Conservation (phyloP, 1,140 invertebrate genomes). For the Polypedilum vanderplanki region DNA sequence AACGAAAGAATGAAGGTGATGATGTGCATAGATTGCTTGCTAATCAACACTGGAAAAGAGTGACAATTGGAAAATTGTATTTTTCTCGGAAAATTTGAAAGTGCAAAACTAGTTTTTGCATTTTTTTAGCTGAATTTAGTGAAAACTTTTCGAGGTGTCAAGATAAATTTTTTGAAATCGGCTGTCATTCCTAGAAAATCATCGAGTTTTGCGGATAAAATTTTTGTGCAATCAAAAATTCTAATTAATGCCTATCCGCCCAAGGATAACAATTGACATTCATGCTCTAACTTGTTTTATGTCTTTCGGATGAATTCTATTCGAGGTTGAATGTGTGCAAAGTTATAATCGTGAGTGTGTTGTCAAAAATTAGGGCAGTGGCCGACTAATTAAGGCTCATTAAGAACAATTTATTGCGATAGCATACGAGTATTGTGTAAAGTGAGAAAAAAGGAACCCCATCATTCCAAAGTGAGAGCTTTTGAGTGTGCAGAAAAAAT, state of each 20-base stretch:
- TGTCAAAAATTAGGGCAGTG: not conserved
- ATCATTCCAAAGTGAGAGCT: slow-evolving; percentile 23
- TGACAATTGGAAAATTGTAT: slow-evolving; percentile 23
- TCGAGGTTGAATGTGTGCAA: not conserved
- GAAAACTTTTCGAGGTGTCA: not conserved
- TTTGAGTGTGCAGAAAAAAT: not conserved
- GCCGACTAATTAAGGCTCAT: not conserved
- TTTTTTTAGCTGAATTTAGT: not conserved
- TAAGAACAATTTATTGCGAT: not conserved
- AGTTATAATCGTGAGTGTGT: not conserved
- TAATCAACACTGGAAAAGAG: not conserved
- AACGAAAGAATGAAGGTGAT: not conserved
- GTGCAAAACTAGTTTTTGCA: not conserved
- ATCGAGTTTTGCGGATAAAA: not conserved
- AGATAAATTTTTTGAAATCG: not conserved
- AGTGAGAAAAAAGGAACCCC: slow-evolving; percentile 11
- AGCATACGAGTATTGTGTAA: not conserved
- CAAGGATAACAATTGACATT: slow-evolving; percentile 14
- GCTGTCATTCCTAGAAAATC: not conserved
- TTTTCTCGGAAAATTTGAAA: slow-evolving; percentile 15
- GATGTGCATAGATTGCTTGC: not conserved
- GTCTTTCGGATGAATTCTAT: not conserved
- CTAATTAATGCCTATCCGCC: not conserved
- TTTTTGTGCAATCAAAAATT: not conserved
- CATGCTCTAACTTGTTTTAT: not conserved